Evolutionary conservation across 2,113 vertebrate species (phyloP), one percentile per base, ranked within the genome.

Genomic region (Morone chrysops): DNA sequence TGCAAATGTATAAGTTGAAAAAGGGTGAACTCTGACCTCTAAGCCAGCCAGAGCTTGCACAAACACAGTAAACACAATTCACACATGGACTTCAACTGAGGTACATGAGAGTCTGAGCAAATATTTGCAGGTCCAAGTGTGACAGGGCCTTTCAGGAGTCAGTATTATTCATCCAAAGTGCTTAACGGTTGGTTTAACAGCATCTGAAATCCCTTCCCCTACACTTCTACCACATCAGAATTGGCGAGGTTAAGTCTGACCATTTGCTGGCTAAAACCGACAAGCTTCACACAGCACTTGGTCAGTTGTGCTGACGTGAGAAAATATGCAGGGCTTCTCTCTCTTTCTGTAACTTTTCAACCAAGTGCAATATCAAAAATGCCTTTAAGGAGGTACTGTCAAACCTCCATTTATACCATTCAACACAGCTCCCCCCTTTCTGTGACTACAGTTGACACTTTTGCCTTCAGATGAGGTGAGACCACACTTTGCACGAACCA

Each of bases 271-370:
- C 14, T 6, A 17, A 69, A 74, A 38, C 61, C 5, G 0, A 66
- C 41, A 22, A 5, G 17, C 17, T 11, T 45, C 53, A 48, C 36
- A 41, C 72, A 69, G 48, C 14, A 25, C 13, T 1, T 40, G 70
- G 12, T 51, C 20, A 63, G 38, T 11, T 48, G 9, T 40, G 36
- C 56, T 20, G 36, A 25, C 10, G n/a, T 45, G 4, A 71, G 31
- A 69, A 9, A 63, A 8, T 40, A 25, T 47, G 4, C 25, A 65
- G 31, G 18, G 13, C 60, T 11, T 60, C 51, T 40, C 18, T 73
- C 12, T 17, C 12, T 45, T 43, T 82, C 45, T 41, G 57, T 57
- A 56, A 63, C 16, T 51, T 51, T 78, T 61, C 6, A 56, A 43
- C 36, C 0, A 0, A 25, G 6, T 20, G 45, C 7, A 75, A 75